Base-by-base conservation (phyloP, 1,140 invertebrate species). In the Hirudo medicinalis region DNA sequence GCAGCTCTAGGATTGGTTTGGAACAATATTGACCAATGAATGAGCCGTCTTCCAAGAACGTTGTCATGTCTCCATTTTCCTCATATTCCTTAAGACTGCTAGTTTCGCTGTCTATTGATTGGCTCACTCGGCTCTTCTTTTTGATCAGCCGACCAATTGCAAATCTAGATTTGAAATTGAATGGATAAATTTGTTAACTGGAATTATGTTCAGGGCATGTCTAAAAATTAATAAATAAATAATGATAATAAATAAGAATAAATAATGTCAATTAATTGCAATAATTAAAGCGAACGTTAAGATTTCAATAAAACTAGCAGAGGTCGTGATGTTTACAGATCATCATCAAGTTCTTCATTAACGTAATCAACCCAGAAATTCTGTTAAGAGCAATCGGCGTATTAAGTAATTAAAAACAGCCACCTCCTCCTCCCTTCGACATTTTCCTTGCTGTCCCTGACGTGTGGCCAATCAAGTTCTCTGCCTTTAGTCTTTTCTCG, bases 81-180 rank as follows among this genome's bases (percentile, higher is more conserved):
- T 91, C 94, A 82, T 96, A 97, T 82, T 97, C 94, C 9, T 91
- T 92, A 91, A 98, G 94, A 32, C 93, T 97, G 84, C 98, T 94
- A 20, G 77, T 75, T 27, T 79, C 79, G 68, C 76, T 77, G 60
- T 76, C 78, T 15, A 78, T 73, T 25, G 78, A 72, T 71, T 78
- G 53, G 43, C 69, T 70, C n/a, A 70, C 20, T 9, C 69, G 69
- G 19, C 69, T 43, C 25, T 25, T 70, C 57, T 63, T 63, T 32
- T 63, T 63, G 22, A 22, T 63, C 29, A 63, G 20, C 17, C 69
- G 69, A 25, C 69, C 69, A 36, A 70, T 70, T 54, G 69, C 49
- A 54, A 70, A 70, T 27, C 69, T 70, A 54, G n/a, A 54, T 63
- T 19, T 63, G 57, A 25, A 63, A 22, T 22, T 63, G 6, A 15